Percentiles rank a stretch among this genome's conserved stretches.
Evolutionary conservation across 2,888 invertebrate species (phyloP).

Genomic region (Brachypterus glaber): DNA sequence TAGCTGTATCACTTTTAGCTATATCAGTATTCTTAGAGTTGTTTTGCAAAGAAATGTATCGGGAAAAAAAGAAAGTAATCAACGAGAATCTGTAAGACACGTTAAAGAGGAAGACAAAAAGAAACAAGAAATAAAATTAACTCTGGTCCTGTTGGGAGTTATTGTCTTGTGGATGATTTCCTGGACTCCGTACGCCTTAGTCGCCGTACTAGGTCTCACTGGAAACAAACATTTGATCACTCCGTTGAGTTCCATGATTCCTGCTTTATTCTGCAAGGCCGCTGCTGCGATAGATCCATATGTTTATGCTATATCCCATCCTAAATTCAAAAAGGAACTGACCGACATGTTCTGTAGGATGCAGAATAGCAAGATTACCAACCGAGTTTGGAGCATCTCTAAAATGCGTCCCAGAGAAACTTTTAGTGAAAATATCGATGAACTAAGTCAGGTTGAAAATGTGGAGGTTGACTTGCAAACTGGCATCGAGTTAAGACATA

Average conservation of each 20-base stretch:
- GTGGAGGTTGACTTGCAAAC: conserved; percentile 10
- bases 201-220: conserved; percentile 64
- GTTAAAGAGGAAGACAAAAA: conserved; percentile 54
- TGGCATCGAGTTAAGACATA: too few species aligned
- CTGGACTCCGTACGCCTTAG: conserved; percentile 75
- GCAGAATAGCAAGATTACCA: not conserved
- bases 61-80: not conserved
- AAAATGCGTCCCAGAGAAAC: conserved; percentile 2
- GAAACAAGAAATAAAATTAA: conserved; percentile 62
- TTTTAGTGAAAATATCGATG: conserved; percentile 10
- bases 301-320: conserved; percentile 70
- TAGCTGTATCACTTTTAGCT: conserved; percentile 60
- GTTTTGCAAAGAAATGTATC: conserved; percentile 40
- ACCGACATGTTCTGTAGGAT: conserved; percentile 11
- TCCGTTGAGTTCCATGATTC: conserved; percentile 64
- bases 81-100: conserved; percentile 44
- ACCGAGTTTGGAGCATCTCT: not conserved
- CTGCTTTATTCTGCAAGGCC: conserved; percentile 70
- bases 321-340: conserved; percentile 57
- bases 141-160: conserved; percentile 57
- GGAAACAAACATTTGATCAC: conserved; percentile 55
- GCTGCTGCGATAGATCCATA: conserved; percentile 76
- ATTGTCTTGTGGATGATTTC: conserved; percentile 67
- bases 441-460: conserved; percentile 12
- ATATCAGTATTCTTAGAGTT: conserved; percentile 58